Evolutionary conservation across 2,888 invertebrate species (phyloP).

Genomic region (Ferrisia virgata): DNA sequence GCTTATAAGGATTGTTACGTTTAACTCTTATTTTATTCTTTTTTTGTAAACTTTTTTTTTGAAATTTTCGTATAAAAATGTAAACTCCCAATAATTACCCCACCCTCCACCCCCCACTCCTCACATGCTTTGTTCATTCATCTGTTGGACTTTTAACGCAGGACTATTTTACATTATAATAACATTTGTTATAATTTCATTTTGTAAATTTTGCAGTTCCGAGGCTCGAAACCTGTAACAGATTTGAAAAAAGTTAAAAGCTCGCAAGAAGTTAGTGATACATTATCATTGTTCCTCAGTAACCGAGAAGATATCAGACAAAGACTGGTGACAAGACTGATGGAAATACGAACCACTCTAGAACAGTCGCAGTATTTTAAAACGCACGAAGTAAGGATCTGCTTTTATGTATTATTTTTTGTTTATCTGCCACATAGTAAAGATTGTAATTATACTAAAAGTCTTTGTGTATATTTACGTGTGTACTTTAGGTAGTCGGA

Average conservation of each 20-base stretch:
- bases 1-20: too few species aligned
- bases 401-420: neutral
- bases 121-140: neutral
- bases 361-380: slow-evolving; percentile 82
- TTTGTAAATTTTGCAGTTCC: slow-evolving; percentile 56
- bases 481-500: slow-evolving; percentile 65
- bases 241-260: slow-evolving; percentile 85
- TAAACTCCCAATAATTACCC: too few species aligned
- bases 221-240: slow-evolving; percentile 76
- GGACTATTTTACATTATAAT: neutral
- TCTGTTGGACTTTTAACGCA: neutral
- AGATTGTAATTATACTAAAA: neutral
- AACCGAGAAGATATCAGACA: slow-evolving; percentile 64
- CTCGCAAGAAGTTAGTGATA: slow-evolving; percentile 68
- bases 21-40: too few species aligned
- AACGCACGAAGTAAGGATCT: slow-evolving; percentile 69
- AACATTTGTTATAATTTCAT: neutral
- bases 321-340: slow-evolving; percentile 69
- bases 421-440: neutral
- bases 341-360: slow-evolving; percentile 72
- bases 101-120: too few species aligned
- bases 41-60: too few species aligned
- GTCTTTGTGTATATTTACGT: slow-evolving; percentile 45
- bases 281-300: slow-evolving; percentile 72
- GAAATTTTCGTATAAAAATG: too few species aligned